Base-by-base conservation (phyloP, 2,113 vertebrate species). In the Pelmatolapia mariae region DNA sequence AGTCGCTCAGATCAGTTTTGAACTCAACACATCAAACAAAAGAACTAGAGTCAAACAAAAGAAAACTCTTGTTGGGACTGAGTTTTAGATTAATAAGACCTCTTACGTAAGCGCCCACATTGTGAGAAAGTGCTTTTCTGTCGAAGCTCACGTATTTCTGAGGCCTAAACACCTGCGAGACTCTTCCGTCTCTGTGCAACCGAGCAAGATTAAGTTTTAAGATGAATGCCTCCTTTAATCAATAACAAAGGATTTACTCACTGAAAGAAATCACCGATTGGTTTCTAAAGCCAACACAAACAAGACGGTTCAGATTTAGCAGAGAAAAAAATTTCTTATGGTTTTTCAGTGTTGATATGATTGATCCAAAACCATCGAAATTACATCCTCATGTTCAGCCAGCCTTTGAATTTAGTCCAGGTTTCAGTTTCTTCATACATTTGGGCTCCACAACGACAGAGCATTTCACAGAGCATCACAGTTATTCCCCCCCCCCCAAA, bases 201-300 rank as follows among this genome's bases (percentile, higher is more conserved):
- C 4, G 1, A 10, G 36, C 22, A 19, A 76, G 83, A 89, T 92
- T 81, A 86, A 57, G 31, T 61, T 87, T 19, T 85, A 80, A 66
- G 61, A 56, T 81, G 38, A 89, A 86, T 31, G 52, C 71, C 81
- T 91, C 66, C 40, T 11, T 10, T 4, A 24, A 78, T 92, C 91
- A 86, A 89, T 90, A 57, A 71, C 38, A 63, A 47, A 79, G 22
- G 85, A 63, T 90, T 93, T 84, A 47, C 16, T 22, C 18, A 7
- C 16, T 82, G 31, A 76, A 56, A 81, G 43, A 76, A 76, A 47
- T 78, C 43, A 71, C 29, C 1, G 16, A 52, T 52, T 33, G 45
- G 45, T 78, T 78, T 43, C 6, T 80, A 59, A 59, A 78, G 52
- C 79, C 50, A 56, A 4, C 40, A 10, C 47, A 61, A 66, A 66